A percentile compares a stretch with the other conserved stretches of the same genome.
These are phyloP conservation scores for Cotesia vestalis DNA, from an alignment of 1,140 invertebrate species.

Conservation along the genomic window DNA sequence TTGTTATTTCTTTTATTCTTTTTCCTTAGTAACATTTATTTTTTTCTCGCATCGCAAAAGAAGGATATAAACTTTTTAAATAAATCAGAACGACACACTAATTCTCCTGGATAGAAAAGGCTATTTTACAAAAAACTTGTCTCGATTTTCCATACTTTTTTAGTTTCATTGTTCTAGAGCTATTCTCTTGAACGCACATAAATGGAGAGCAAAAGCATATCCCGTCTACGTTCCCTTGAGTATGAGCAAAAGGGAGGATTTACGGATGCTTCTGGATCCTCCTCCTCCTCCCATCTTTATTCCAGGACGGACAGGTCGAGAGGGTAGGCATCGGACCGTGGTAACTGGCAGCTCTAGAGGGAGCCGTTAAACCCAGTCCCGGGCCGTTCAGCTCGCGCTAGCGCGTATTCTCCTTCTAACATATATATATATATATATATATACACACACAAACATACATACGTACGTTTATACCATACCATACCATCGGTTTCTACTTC, in stretches of 20 bases:
- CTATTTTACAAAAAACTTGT: constrained; percentile 24
- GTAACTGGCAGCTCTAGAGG: constrained; percentile 64
- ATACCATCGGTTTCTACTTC: constrained; percentile 49
- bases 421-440: constrained; percentile 44
- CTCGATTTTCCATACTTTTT: constrained; percentile 11
- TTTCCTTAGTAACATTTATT: constrained; percentile 3
- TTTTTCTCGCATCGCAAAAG: constrained; percentile 7
- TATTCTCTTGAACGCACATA: constrained; percentile 29
- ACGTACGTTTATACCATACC: constrained; percentile 54
- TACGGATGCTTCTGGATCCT: constrained; percentile 48
- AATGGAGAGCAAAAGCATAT: constrained; percentile 30
- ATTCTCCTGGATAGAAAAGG: constrained; percentile 29
- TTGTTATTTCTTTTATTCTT: not conserved
- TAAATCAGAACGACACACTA: constrained; percentile 32
- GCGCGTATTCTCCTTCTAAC: constrained; percentile 54
- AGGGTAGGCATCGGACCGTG: constrained; percentile 66
- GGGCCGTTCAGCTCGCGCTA: constrained; percentile 48
- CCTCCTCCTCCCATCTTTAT: constrained; percentile 62
- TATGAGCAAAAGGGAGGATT: constrained; percentile 39
- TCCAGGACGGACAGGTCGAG: constrained; percentile 60
- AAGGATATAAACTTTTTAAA: constrained; percentile 30
- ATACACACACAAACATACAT: too few species aligned
- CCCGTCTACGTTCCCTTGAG: constrained; percentile 48
- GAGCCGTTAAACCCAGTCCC: constrained; percentile 63
- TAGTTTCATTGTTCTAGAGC: constrained; percentile 19